Evolutionary conservation across 2,888 invertebrate species (phyloP), one percentile per base, ranked within the genome.

Genomic region (Ceramica pisi): DNA sequence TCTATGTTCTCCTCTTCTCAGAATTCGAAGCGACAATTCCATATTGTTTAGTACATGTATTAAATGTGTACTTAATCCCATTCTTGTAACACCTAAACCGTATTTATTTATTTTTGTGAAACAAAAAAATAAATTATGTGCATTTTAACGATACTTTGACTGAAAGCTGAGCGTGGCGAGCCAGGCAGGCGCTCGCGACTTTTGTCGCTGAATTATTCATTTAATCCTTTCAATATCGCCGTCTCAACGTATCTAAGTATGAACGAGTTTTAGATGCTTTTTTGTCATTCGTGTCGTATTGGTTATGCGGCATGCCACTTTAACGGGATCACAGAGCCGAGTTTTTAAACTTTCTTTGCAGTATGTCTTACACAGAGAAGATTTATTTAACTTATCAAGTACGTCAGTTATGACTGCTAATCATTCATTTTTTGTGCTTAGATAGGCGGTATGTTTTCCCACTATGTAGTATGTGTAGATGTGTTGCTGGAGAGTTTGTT

Each of bases 161-260:
- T 87, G 87, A 88, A 90, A 90, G 84, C 88, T 85, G 89, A 90
- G 90, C 88, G 88, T 89, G 89, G 88, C 87, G 85, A 90, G 87
- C 88, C 88, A 85, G 89, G 88, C 87, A 88, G 88, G 80, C 89
- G 88, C 90, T 90, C 88, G 86, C 88, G 91, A 92, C 92, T 92
- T 92, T 92, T 87, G 84, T 82, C 90, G 82, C 91, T 93, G 92
- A 92, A 93, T 93, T 88, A 93, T 93, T 93, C 93, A 93, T 93
- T 93, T 93, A 93, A 93, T 93, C 93, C 93, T 93, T 93, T 92
- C 92, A 91, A 93, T 93, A 93, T 92, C 90, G 85, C 86, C 87
- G 88, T 88, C 90, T 89, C 87, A 87, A 88, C 88, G 88, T 89
- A 87, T 87, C 86, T 82, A 80, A 83, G 86, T 84, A 87, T 80